Conservation (phyloP, 2,797 vertebrate genomes). For the Tapirus indicus region DNA sequence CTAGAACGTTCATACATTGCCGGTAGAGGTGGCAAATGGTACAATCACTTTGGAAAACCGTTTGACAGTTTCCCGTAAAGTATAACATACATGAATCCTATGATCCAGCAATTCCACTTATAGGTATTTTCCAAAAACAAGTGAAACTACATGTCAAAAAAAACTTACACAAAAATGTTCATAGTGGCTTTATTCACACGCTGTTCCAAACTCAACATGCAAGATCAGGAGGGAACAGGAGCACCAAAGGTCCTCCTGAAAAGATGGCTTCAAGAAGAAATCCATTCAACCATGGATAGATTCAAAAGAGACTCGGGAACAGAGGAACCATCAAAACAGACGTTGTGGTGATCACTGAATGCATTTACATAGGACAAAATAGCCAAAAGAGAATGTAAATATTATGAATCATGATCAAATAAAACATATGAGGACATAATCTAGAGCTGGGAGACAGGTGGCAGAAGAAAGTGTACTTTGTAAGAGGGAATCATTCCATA, state of each 20-base stretch:
- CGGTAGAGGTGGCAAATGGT: neutral
- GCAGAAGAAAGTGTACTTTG: neutral
- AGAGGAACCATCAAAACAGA: neutral
- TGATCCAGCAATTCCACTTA: neutral
- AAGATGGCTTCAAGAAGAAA: neutral
- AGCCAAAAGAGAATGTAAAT: neutral
- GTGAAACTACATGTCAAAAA: neutral
- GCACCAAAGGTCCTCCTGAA: neutral
- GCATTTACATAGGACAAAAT: neutral
- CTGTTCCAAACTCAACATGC: too few species aligned
- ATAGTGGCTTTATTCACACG: neutral
- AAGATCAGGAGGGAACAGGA: neutral
- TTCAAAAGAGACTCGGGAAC: too few species aligned
- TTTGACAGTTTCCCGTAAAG: neutral
- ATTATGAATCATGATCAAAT: too few species aligned
- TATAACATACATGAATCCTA: neutral
- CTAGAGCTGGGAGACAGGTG: neutral
- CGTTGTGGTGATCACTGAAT: too few species aligned
- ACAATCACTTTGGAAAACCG: neutral
- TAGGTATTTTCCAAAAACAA: neutral
- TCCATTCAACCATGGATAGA: neutral
- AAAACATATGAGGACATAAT: neutral
- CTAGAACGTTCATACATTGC: rapidly evolving
- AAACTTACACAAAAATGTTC: neutral
- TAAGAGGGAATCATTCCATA: neutral